Conservation (phyloP, 2,797 vertebrate genomes). For the Heteromormyrus szaboi region DNA sequence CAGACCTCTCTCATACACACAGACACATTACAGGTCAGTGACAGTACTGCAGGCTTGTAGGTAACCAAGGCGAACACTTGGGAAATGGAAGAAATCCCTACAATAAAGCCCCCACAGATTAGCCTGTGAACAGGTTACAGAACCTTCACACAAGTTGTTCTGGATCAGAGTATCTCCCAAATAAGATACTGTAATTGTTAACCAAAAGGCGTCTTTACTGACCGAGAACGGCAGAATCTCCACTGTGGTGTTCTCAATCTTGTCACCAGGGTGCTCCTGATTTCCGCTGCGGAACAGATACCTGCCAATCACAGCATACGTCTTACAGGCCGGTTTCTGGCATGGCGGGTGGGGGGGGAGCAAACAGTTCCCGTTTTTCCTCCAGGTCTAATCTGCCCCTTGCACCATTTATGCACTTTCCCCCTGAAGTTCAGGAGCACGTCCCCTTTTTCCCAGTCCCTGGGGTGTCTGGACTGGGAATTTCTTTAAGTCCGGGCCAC, state of each 20-base stretch:
- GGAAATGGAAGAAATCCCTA: background rate
- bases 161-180: background rate
- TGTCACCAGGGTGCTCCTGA: conserved; percentile 92
- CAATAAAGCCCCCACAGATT: background rate
- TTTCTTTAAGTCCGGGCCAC: background rate
- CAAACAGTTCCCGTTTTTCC: background rate
- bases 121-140: background rate
- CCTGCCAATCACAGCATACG: conserved; percentile 56
- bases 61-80: background rate
- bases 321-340: background rate
- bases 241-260: conserved; percentile 87
- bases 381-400: background rate
- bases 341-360: background rate
- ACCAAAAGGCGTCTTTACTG: conserved; percentile 26
- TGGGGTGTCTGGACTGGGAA: background rate
- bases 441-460: background rate
- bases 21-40: background rate
- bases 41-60: background rate
- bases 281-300: conserved; percentile 96
- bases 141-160: background rate
- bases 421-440: background rate
- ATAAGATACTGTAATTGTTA: background rate
- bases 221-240: conserved; percentile 89
- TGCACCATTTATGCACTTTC: background rate
- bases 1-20: background rate